Percentiles rank a stretch among this genome's conserved stretches.
Evolutionary conservation across 2,797 vertebrate genomes (phyloP).

Genomic region (Nannoperca obscura): DNA sequence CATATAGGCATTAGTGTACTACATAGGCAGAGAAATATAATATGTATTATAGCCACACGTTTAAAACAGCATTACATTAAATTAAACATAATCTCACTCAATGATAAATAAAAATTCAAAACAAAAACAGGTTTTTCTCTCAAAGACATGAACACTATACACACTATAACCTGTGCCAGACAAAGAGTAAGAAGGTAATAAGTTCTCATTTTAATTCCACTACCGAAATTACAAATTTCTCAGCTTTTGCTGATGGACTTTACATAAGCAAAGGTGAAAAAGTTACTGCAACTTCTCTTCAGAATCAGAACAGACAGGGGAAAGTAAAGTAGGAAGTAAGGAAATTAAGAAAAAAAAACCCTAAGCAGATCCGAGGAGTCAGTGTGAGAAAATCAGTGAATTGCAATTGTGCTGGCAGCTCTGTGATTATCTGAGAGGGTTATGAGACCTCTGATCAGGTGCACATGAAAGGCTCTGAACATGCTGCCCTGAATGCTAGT

Average conservation of each 20-base stretch:
- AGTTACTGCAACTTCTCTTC: slow-evolving; percentile 26
- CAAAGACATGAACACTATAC: neutral
- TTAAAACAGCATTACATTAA: slow-evolving; percentile 6
- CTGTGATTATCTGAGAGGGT: slow-evolving; percentile 56
- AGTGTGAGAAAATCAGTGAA: slow-evolving; percentile 29
- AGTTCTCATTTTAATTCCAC: slow-evolving; percentile 1
- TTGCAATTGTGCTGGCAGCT: slow-evolving; percentile 45
- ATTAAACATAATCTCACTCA: slow-evolving; percentile 8
- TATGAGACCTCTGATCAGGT: slow-evolving; percentile 68
- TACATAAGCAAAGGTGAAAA: slow-evolving; percentile 13
- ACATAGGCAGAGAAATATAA: neutral
- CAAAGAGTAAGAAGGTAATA: neutral
- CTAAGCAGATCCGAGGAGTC: slow-evolving; percentile 5
- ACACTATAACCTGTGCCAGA: slow-evolving; percentile 15
- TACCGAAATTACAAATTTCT: slow-evolving; percentile 23
- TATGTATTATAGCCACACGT: neutral
- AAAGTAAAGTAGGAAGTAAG: slow-evolving; percentile 14
- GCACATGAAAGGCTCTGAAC: slow-evolving; percentile 55
- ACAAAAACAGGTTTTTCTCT: slow-evolving; percentile 14
- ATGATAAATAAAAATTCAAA: neutral
- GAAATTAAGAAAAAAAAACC: slow-evolving; percentile 16
- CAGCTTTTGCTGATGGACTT: slow-evolving; percentile 19
- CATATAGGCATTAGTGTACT: slow-evolving; percentile 4
- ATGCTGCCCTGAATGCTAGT: slow-evolving; percentile 46
- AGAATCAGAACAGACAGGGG: slow-evolving; percentile 1